These are phyloP conservation scores for Myripristis jacobus DNA, from an alignment of 2,797 vertebrate species.

Conservation along the genomic window DNA sequence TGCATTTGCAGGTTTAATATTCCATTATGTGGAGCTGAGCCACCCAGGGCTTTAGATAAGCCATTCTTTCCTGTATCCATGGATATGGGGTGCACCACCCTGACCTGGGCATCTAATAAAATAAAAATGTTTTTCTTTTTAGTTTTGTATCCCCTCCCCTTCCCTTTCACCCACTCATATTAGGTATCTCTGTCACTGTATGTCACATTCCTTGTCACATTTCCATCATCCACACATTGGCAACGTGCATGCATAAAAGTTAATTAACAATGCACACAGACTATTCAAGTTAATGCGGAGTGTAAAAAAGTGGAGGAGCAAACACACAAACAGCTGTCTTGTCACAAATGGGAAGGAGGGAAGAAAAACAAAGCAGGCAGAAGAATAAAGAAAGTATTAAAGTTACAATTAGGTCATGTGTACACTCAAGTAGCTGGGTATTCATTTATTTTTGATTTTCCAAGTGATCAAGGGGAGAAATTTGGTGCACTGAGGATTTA, in stretches of 20 bases:
- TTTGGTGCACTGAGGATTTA: not conserved
- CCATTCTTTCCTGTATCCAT: conserved; percentile 22
- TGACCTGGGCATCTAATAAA: conserved; percentile 35
- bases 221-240: not conserved
- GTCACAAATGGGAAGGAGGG: conserved; percentile 11
- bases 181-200: not conserved
- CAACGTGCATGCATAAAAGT: not conserved
- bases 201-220: not conserved
- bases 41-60: conserved; percentile 23
- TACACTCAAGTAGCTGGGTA: too few species aligned
- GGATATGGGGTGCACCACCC: conserved; percentile 15
- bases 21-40: conserved; percentile 7
- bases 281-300: not conserved
- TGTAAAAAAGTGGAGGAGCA: not conserved
- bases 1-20: conserved; percentile 32
- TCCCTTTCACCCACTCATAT: not conserved
- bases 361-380: not conserved
- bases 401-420: too few species aligned
- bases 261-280: not conserved
- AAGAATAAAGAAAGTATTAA: too few species aligned
- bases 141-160: not conserved
- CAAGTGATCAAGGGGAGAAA: not conserved
- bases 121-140: not conserved
- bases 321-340: not conserved
- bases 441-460: too few species aligned